Evolutionary conservation across 2,888 invertebrate genomes (phyloP).

Genomic region (Apoda limacodes): DNA sequence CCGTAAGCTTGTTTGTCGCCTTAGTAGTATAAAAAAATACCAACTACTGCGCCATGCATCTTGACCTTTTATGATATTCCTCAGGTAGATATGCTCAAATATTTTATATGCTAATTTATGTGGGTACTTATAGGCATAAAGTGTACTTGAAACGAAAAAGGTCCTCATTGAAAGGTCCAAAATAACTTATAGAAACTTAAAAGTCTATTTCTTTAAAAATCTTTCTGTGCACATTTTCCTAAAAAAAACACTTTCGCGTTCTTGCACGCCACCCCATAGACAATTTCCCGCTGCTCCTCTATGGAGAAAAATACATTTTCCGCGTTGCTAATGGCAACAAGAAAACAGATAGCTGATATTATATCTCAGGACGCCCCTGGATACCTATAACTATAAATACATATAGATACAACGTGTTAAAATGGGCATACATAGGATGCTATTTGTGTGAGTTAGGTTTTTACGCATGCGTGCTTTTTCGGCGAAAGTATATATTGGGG

Average conservation of each 20-base stretch:
- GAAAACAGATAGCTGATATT: slow-evolving; percentile 47
- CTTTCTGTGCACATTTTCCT: too few relatives aligned
- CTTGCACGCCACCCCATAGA: slow-evolving; percentile 26
- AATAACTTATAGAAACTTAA: too few relatives aligned
- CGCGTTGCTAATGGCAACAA: slow-evolving; percentile 52
- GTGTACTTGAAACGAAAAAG: too few relatives aligned
- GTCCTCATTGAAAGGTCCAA: too few relatives aligned
- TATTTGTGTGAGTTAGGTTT: slow-evolving; percentile 55
- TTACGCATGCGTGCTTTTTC: slow-evolving; percentile 65
- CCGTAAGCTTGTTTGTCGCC: too few relatives aligned
- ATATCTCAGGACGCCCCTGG: slow-evolving; percentile 41
- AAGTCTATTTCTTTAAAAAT: too few relatives aligned
- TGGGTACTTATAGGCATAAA: too few relatives aligned
- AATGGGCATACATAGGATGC: slow-evolving; percentile 45
- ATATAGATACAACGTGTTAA: slow-evolving; percentile 31
- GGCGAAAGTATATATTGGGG: slow-evolving; percentile 62
- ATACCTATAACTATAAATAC: slow-evolving; percentile 31
- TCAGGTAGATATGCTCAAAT: too few relatives aligned
- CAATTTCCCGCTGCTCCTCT: slow-evolving; percentile 19
- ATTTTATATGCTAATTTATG: too few relatives aligned
- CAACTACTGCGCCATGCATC: too few relatives aligned
- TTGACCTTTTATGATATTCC: too few relatives aligned
- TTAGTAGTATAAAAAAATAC: too few relatives aligned
- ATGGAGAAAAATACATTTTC: slow-evolving; percentile 49
- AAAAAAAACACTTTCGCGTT: slow-evolving; percentile 28